Evolutionary conservation across 2,888 invertebrate species (phyloP).

Genomic region (Clitarchus hookeri): DNA sequence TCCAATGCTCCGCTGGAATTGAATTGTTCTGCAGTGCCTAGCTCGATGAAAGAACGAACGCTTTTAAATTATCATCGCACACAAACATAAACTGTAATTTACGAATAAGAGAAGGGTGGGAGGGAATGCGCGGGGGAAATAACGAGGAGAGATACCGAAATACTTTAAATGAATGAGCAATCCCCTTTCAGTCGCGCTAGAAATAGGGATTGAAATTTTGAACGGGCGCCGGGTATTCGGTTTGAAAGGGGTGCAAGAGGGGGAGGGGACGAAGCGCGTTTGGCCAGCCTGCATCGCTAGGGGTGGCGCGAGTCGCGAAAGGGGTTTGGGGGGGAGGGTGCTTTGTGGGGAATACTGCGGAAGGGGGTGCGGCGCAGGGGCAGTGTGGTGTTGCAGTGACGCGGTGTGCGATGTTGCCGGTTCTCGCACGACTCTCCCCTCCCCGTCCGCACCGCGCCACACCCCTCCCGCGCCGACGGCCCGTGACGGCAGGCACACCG

Average conservation of each 20-base stretch:
- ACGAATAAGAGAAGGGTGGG: not conserved
- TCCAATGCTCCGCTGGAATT: not conserved
- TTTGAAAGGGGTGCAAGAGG: not conserved
- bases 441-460: too few relatives aligned
- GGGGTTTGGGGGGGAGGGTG: not conserved
- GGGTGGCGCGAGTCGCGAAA: not conserved
- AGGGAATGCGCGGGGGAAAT: not conserved
- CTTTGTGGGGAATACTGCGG: not conserved
- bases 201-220: not conserved
- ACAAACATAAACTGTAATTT: not conserved
- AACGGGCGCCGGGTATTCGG: constrained; percentile 1
- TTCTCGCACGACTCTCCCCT: not conserved
- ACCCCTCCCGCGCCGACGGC: not conserved
- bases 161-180: constrained; percentile 11
- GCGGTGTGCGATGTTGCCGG: not conserved
- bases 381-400: constrained; percentile 19
- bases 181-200: constrained; percentile 2
- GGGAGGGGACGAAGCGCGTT: not conserved
- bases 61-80: constrained; percentile 1
- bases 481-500: not conserved
- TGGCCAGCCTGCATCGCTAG: not conserved
- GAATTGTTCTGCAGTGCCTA: not conserved
- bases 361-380: constrained; percentile 7
- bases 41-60: not conserved
- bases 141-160: not conserved